These are phyloP conservation scores for Hipposideros armiger DNA, from an alignment of 2,113 vertebrate species.

Conservation along the genomic window DNA sequence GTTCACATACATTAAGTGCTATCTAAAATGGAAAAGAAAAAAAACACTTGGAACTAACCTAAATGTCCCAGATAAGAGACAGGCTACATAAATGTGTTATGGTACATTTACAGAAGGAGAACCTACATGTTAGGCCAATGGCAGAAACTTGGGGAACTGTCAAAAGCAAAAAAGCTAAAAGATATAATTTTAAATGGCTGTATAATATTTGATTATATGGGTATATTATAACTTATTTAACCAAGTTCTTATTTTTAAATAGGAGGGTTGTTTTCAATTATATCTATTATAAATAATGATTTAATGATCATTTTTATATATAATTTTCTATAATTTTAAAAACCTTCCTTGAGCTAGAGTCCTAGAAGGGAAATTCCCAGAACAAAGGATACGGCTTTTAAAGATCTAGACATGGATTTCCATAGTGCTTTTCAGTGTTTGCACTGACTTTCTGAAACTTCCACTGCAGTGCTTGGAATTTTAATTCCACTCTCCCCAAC, in stretches of 20 bases:
- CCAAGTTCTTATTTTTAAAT: not conserved
- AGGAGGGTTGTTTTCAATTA: not conserved
- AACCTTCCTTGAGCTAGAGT: not conserved
- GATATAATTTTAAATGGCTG: not conserved
- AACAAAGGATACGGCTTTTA: not conserved
- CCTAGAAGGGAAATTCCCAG: not conserved
- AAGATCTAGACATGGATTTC: not conserved
- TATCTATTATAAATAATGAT: not conserved
- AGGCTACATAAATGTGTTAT: not conserved
- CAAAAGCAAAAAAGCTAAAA: not conserved
- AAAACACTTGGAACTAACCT: not conserved
- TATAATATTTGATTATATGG: not conserved
- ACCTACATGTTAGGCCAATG: not conserved
- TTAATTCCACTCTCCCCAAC: not conserved
- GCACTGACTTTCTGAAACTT: not conserved
- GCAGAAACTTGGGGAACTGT: not conserved
- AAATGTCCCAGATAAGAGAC: not conserved
- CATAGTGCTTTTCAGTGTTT: not conserved
- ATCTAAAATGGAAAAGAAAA: not conserved
- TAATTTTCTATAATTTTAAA: not conserved
- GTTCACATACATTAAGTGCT: not conserved
- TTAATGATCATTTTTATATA: not conserved
- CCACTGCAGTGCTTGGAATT: too few relatives aligned
- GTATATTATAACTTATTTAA: not conserved
- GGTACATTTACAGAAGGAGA: not conserved